Conservation (phyloP, 2,888 invertebrate genomes). For the Chloroclystis v-ata region DNA sequence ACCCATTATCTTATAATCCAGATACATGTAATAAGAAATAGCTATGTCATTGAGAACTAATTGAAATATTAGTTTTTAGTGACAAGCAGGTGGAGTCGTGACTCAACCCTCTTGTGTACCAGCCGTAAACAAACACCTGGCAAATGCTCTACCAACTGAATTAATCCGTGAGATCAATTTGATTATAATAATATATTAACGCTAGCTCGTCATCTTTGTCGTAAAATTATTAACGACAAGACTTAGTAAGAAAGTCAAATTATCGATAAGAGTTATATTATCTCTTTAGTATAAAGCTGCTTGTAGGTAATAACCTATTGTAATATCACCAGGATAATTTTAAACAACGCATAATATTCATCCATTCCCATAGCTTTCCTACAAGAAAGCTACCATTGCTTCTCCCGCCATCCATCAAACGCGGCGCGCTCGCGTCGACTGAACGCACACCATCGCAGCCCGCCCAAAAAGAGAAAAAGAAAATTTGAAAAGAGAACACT, state of each 20-base stretch:
- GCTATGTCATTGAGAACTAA: conserved; percentile 3
- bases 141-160: conserved; percentile 15
- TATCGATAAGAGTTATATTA: too few relatives aligned
- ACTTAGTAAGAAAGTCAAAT: too few relatives aligned
- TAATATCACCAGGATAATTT: background rate
- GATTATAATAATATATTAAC: background rate
- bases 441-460: conserved; percentile 69
- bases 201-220: background rate
- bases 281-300: too few relatives aligned
- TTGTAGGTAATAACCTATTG: background rate
- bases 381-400: conserved; percentile 47
- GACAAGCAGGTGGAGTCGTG: conserved; percentile 8
- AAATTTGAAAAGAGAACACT: conserved; percentile 74
- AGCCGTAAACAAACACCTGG: conserved; percentile 2
- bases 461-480: conserved; percentile 77
- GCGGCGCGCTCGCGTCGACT: conserved; percentile 66
- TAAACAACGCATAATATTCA: conserved; percentile 12
- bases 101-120: background rate
- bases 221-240: too few relatives aligned
- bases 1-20: too few relatives aligned
- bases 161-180: conserved; percentile 22
- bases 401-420: conserved; percentile 62
- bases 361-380: conserved; percentile 10
- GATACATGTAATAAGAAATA: too few relatives aligned
- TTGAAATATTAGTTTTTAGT: conserved; percentile 7